phyloP scores from a whole-genome alignment of 2,113 vertebrate genomes.

The Corydoras sp. region DNA sequence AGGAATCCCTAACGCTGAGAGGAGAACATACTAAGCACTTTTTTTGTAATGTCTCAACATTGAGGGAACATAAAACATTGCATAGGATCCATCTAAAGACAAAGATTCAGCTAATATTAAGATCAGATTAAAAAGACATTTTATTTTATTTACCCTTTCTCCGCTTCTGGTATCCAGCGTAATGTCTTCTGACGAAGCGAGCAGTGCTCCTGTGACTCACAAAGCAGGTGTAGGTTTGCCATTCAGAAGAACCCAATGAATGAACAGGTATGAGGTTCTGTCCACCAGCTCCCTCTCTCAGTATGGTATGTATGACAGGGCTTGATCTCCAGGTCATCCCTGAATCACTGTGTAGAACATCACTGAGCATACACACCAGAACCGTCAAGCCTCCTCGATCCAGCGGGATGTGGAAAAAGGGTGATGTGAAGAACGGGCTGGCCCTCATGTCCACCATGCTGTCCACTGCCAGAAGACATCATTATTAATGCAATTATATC shows the following conservation, averaged over 20 bases:
- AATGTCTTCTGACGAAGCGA: slow-evolving; percentile 1
- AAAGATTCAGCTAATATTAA: too few relatives aligned
- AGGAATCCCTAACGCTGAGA: too few relatives aligned
- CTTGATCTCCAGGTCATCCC: slow-evolving; percentile 53
- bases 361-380: slow-evolving; percentile 64
- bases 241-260: slow-evolving; percentile 55
- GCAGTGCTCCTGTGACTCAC: slow-evolving; percentile 48
- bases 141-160: not conserved
- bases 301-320: slow-evolving; percentile 34
- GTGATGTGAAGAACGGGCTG: slow-evolving; percentile 55
- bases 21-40: too few relatives aligned
- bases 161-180: slow-evolving; percentile 41
- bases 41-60: too few relatives aligned
- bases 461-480: slow-evolving; percentile 10
- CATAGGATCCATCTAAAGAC: too few relatives aligned
- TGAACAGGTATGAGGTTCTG: slow-evolving; percentile 44
- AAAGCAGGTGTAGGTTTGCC: slow-evolving; percentile 63
- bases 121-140: too few relatives aligned
- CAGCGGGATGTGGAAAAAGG: slow-evolving; percentile 59
- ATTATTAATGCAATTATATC: too few relatives aligned
- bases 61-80: too few relatives aligned
- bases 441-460: slow-evolving; percentile 47
- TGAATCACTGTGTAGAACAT: slow-evolving; percentile 57
- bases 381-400: slow-evolving; percentile 59
- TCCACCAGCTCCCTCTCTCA: slow-evolving; percentile 37